Conservation (phyloP, 2,113 vertebrate genomes). For the human (Homo sapiens) region GRCh38 chr6:47714001-47714500, state of each 20-base stretch:
- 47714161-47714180: neutral
- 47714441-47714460: conserved; percentile 81
- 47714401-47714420: conserved; percentile 94
- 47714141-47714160: conserved; percentile 84
- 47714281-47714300: conserved; percentile 87
- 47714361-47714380: conserved; percentile 84
- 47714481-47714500: conserved; percentile 87
- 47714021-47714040: conserved; percentile 49
- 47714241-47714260: conserved; percentile 83
- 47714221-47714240: conserved; percentile 71
- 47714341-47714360: neutral
- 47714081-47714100: conserved; percentile 56
- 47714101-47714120: conserved; percentile 77
- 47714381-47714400: conserved; percentile 49
- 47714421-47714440: neutral
- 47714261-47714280: conserved; percentile 67
- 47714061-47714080: conserved; percentile 80
- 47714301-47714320: conserved; percentile 84
- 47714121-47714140: conserved; percentile 81
- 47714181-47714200: conserved; percentile 77
- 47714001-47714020: conserved; percentile 73
- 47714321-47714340: conserved; percentile 84
- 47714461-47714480: conserved; percentile 88
- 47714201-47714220: conserved; percentile 84
- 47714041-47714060: conserved; percentile 62